Evolutionary conservation across 2,113 vertebrate species (phyloP), one percentile per base, ranked within the genome.

Genomic region (Chlamydotis undulata): DNA sequence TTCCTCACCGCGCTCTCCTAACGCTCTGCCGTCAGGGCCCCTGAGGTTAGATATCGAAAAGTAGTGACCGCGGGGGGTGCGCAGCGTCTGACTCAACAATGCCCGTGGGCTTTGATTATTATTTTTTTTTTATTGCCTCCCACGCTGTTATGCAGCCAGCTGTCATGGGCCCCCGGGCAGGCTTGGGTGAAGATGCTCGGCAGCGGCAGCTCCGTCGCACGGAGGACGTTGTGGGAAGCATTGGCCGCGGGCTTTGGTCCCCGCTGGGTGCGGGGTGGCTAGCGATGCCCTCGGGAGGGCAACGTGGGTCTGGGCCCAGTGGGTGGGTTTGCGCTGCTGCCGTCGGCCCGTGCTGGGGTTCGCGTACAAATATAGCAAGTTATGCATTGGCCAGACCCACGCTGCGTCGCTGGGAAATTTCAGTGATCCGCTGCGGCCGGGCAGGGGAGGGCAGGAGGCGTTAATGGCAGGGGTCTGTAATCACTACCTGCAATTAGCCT

Each of bases 401-500:
- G 39, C 79, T 5, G 57, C 0, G 2, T 29, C 0, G 29, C 35
- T 29, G 83, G 76, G 89, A 86, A 89, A 93, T 95, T 85, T 88
- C 93, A 77, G 83, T 0, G 67, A 71, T 50, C 50, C 0, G 52
- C 69, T 59, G 74, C 1, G 19, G 57, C 89, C 12, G 69, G 78
- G 91, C 76, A 41, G 87, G 64, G 85, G 80, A 70, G 69, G 45
- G 69, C 89, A 10, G 83, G 85, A 91, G 91, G 93, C 8, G 56
- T 75, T 86, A 74, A 94, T 39, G 69, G 73, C 86, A 21, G 35
- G 28, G 68, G 19, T 26, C 83, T 96, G 94, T 89, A 94, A 97
- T 89, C 87, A 74, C 87, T 15, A 91, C 89, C 94, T 91, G 93
- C 29, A 92, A 95, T 94, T 91, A 96, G 83, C 89, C 49, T 9